Base-by-base conservation (phyloP, 1,140 invertebrate genomes). In the Drosophila equinoxialis region DNA sequence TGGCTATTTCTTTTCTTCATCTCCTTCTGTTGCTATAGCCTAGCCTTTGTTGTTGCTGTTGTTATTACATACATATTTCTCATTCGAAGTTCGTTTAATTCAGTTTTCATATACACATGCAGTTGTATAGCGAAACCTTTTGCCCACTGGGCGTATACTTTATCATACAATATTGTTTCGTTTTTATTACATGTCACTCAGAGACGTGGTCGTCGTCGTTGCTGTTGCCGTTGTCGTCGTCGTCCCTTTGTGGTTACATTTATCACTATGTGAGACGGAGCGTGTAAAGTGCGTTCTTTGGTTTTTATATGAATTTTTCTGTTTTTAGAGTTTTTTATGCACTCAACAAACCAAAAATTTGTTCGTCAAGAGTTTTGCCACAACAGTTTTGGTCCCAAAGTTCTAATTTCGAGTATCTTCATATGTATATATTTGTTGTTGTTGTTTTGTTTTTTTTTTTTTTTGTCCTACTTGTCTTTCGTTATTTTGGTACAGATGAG, bases 151-250 rank as follows among this genome's bases (percentile, higher is more conserved):
- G 84, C 84, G 84, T 89, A 89, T 89, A 89, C 84, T 86, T 86
- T 86, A 86, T 86, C 83, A 86, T 89, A 89, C 83, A 86, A 85
- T 86, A 86, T 86, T 89, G 83, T 83, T 86, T 86, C 84, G 83
- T 86, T 86, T 86, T 86, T 86, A 86, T 86, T 87, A 86, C 84
- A 86, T 87, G 83, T 86, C 83, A 86, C 84, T 86, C 83, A 89
- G 77, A 89, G 77, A 89, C 73, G 79, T 79, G 84, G 68, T 79
- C 65, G 71, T 60, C 65, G 63, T 26, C 60, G 74, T 74, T 55
- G 58, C 68, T 69, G 42, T 17, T 7, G 58, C 13, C 39, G 39
- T 39, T 3, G 33, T 23, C 37, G 37, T 41, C 39, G 59, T 39
- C 11, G 35, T 62, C 65, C 71, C 57, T 71, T 60, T 78, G 65